These are phyloP conservation scores for Rhinopithecus roxellana DNA, from an alignment of 2,113 vertebrate species.

Conservation along the genomic window DNA sequence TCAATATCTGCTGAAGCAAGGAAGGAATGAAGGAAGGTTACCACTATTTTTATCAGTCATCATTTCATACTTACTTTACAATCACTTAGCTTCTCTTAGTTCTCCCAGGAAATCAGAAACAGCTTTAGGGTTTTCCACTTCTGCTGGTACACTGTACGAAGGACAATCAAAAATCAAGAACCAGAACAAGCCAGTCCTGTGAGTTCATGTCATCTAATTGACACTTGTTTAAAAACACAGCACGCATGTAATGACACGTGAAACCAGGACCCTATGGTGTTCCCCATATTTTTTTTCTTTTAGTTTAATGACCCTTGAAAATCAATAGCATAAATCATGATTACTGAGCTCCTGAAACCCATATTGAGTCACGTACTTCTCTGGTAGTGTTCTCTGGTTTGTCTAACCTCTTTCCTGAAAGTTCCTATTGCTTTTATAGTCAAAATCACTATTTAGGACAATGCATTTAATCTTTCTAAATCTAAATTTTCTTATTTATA, in stretches of 20 bases:
- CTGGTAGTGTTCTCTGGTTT: not conserved
- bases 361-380: not conserved
- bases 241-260: not conserved
- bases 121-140: not conserved
- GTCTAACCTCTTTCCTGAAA: not conserved
- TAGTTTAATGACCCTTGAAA: not conserved
- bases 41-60: not conserved
- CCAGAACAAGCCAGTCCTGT: not conserved
- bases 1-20: not conserved
- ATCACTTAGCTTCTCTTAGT: not conserved
- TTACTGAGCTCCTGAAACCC: not conserved
- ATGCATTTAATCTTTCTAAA: not conserved
- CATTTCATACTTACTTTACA: not conserved
- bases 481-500: not conserved
- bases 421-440: not conserved
- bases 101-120: not conserved
- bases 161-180: not conserved
- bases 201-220: not conserved
- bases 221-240: not conserved
- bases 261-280: not conserved
- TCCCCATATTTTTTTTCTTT: not conserved
- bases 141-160: not conserved
- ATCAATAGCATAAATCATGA: not conserved
- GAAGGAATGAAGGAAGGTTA: not conserved
- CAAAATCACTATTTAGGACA: not conserved